These are phyloP conservation scores for Rhyacichthys aspro DNA, from an alignment of 2,797 vertebrate species.

Conservation along the genomic window DNA sequence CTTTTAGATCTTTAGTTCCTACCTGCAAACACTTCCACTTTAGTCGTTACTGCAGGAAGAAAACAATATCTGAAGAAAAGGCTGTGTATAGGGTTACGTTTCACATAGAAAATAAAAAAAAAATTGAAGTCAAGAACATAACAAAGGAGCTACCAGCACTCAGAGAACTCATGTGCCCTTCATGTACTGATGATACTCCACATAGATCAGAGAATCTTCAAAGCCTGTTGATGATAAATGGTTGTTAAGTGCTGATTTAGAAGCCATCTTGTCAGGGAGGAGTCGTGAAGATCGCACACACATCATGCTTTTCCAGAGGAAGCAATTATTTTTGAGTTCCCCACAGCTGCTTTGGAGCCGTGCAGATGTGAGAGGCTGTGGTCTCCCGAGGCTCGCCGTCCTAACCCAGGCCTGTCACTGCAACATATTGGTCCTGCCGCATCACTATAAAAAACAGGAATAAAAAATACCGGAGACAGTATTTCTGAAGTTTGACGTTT, in stretches of 20 bases:
- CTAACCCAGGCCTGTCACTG: slow-evolving; percentile 76
- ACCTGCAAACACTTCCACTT: no score
- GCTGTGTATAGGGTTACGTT: no score
- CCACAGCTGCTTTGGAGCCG: slow-evolving; percentile 83
- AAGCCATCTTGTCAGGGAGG: slow-evolving; percentile 57
- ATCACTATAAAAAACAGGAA: slow-evolving; percentile 28
- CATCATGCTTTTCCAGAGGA: slow-evolving; percentile 83
- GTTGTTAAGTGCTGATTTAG: slow-evolving; percentile 65
- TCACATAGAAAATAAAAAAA: no score
- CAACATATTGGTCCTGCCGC: slow-evolving; percentile 65
- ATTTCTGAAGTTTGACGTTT: slow-evolving; percentile 11
- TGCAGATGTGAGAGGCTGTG: slow-evolving; percentile 83
- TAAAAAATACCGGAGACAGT: slow-evolving; percentile 14
- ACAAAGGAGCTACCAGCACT: neutral
- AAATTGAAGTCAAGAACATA: neutral
- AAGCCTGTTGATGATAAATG: slow-evolving; percentile 59
- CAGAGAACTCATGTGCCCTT: slow-evolving; percentile 14
- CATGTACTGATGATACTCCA: neutral
- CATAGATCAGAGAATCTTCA: slow-evolving; percentile 41
- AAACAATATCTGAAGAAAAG: no score
- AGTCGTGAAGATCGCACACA: slow-evolving; percentile 82
- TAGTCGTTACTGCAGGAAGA: no score
- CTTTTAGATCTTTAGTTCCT: no score
- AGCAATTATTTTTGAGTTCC: slow-evolving; percentile 87
- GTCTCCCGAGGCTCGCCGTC: slow-evolving; percentile 73